These are phyloP conservation scores for Tipula vernalis DNA, from an alignment of 2,888 invertebrate genomes.

Conservation along the genomic window DNA sequence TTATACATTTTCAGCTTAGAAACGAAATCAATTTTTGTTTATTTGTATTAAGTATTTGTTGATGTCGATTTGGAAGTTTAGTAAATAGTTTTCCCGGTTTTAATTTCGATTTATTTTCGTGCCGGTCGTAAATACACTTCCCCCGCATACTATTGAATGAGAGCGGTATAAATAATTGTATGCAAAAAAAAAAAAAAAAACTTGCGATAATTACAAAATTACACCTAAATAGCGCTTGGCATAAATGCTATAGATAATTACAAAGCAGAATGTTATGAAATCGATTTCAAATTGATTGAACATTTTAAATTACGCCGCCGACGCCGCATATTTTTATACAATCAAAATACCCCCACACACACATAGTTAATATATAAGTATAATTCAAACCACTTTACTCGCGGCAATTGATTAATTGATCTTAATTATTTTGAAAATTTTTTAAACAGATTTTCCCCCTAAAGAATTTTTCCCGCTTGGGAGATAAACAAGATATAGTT, in stretches of 20 bases:
- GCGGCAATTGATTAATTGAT: neutral
- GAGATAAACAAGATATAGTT: neutral
- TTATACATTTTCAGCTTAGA: too few species aligned
- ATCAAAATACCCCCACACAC: neutral
- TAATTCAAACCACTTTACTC: neutral
- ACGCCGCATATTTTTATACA: neutral
- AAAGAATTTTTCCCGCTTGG: neutral
- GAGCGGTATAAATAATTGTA: too few species aligned
- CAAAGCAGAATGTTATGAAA: neutral
- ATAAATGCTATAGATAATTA: neutral
- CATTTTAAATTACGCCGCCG: neutral
- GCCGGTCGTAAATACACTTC: too few species aligned
- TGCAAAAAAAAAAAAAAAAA: neutral
- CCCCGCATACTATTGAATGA: too few species aligned
- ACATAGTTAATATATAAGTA: neutral
- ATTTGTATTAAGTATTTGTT: too few species aligned
- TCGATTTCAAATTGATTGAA: neutral
- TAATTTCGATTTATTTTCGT: too few species aligned
- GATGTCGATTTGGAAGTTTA: too few species aligned
- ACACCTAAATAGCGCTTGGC: neutral
- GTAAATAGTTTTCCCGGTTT: too few species aligned
- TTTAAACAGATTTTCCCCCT: neutral
- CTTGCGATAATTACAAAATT: neutral
- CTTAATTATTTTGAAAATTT: neutral
- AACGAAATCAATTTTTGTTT: too few species aligned